phyloP scores from a whole-genome alignment of 2,888 invertebrate genomes.

The Troides oblongomaculatus region DNA sequence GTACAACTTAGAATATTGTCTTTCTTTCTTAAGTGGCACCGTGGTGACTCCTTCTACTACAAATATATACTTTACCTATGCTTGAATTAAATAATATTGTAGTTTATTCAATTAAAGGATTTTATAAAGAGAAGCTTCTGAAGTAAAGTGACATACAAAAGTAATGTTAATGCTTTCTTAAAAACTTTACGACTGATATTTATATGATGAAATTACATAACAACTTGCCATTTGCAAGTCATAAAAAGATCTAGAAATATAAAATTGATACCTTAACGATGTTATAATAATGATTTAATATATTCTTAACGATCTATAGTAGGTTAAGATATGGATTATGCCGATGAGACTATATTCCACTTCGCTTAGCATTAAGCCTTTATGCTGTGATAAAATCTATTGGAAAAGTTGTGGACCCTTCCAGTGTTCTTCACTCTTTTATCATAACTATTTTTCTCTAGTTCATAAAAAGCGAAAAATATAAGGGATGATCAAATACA shows the following conservation, averaged over 20 bases:
- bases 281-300: background rate
- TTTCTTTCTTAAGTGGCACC: too few relatives aligned
- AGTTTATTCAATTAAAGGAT: too few relatives aligned
- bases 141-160: too few relatives aligned
- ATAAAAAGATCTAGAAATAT: background rate
- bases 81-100: too few relatives aligned
- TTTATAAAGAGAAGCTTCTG: too few relatives aligned
- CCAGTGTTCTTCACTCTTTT: background rate
- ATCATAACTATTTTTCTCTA: background rate
- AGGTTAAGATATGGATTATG: background rate
- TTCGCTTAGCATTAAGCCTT: constrained; percentile 22
- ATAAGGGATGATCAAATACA: background rate
- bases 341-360: constrained; percentile 9
- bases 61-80: too few relatives aligned
- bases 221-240: background rate
- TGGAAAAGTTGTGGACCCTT: constrained; percentile 19
- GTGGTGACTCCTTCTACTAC: too few relatives aligned
- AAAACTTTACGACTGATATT: too few relatives aligned
- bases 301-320: background rate
- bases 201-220: too few relatives aligned
- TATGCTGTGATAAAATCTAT: constrained; percentile 26
- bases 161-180: too few relatives aligned
- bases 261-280: too few relatives aligned
- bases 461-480: background rate
- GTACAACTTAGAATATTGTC: too few relatives aligned